Conservation (phyloP, 2,797 vertebrate genomes). For the Danio tinwini region DNA sequence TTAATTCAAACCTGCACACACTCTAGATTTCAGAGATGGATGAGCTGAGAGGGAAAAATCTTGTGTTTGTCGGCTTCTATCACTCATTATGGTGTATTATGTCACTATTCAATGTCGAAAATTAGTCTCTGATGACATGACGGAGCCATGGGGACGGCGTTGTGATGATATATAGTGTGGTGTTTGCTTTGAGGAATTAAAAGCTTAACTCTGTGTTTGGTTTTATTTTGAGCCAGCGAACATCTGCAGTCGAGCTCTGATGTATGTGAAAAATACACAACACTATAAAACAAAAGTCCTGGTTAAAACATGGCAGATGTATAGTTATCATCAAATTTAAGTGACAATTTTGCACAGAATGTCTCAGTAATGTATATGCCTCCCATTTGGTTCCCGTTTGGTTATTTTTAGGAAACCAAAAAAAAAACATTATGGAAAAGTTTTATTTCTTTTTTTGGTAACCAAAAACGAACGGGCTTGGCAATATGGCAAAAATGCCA, state of each 20-base stretch:
- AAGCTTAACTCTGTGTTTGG: background rate
- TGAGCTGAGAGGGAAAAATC: background rate
- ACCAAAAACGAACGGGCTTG: too few species aligned
- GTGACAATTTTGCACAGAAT: too few species aligned
- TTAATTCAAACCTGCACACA: constrained; percentile 30
- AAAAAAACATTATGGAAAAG: too few species aligned
- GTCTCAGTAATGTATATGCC: too few species aligned
- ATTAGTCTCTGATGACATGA: constrained; percentile 31
- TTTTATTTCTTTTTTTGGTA: too few species aligned
- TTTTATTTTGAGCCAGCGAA: background rate
- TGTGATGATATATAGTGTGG: background rate
- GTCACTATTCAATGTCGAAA: constrained; percentile 28
- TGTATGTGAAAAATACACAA: background rate
- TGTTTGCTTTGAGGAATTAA: constrained; percentile 17
- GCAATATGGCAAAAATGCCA: too few species aligned
- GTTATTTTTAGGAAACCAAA: too few species aligned
- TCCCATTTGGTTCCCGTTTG: too few species aligned
- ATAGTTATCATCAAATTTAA: too few species aligned
- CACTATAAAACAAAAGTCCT: background rate
- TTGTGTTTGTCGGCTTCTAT: constrained; percentile 11
- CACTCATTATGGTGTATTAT: constrained; percentile 39
- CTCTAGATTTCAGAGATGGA: constrained; percentile 35
- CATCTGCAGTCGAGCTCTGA: background rate
- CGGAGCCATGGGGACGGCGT: background rate
- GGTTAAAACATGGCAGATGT: too few species aligned